Evolutionary conservation across 1,140 invertebrate species (phyloP), one percentile per base, ranked within the genome.

Genomic region (Philotrypesis tridentata): DNA sequence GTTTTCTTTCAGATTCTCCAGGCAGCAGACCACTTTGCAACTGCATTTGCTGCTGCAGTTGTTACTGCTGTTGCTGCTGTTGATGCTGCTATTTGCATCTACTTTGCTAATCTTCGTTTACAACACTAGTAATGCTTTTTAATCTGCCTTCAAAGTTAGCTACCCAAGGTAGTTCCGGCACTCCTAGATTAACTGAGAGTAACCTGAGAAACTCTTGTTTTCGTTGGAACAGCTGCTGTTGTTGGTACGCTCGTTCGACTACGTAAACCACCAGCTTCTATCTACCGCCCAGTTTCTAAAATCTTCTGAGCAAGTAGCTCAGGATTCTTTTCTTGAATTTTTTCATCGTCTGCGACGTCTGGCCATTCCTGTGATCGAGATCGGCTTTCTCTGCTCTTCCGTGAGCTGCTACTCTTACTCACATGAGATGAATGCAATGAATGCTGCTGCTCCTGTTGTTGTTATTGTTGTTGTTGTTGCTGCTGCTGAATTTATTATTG

Each of bases 321-420:
- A 0, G 96, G 97, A 92, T 97, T 97, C 86, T 97, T 97, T 86
- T 97, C 97, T 86, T 97, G 96, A 80, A 97, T 98, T 90, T 97
- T 97, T 3, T 95, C 96, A 40, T 97, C 94, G 84, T 97, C 96
- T 0, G 96, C 96, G 31, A 98, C 96, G 84, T 97, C 96, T 0
- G 97, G 96, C 96, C 96, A 97, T 87, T 97, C 96, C 89, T 97
- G 96, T 1, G 96, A 97, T 4, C 96, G 92, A 3, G 95, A 95
- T 2, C 96, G 93, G 79, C 95, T 93, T 78, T 96, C 96, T 31
- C 96, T 92, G 60, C 92, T 94, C 87, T 96, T 96, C 1, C 95
- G 92, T 0, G 91, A 88, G 0, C 92, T 89, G 48, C 84, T 80
- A 12, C 79, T 86, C 77, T 90, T 91, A 1, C 82, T 82, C 14